Conservation (phyloP, 2,113 vertebrate genomes). For the Embiotoca jacksoni region DNA sequence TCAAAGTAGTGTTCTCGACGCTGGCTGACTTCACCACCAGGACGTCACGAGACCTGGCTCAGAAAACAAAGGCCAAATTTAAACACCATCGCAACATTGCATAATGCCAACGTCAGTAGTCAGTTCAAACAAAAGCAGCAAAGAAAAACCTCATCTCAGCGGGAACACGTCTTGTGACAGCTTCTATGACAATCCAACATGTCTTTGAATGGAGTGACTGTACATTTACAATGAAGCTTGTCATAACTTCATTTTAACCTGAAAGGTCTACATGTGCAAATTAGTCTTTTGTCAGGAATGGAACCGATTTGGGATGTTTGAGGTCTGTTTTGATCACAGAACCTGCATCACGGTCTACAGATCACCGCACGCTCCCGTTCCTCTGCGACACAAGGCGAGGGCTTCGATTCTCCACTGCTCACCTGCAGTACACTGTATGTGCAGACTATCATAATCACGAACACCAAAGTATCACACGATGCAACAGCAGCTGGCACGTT, state of each 20-base stretch:
- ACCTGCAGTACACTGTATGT: constrained; percentile 30
- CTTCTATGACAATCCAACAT: constrained; percentile 48
- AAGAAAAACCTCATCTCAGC: constrained; percentile 35
- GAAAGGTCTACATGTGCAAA: constrained; percentile 75
- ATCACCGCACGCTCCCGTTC: background rate
- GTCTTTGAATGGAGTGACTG: constrained; percentile 54
- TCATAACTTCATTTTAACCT: constrained; percentile 58
- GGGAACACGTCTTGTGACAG: constrained; percentile 36
- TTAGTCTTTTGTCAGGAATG: constrained; percentile 55
- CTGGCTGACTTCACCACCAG: constrained; percentile 44
- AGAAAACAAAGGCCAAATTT: background rate
- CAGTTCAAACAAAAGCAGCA: constrained; percentile 60
- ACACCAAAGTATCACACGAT: constrained; percentile 50
- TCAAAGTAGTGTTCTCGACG: constrained; percentile 67
- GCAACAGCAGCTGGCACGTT: constrained; percentile 35
- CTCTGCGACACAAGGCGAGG: constrained; percentile 35
- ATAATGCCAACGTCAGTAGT: constrained; percentile 55
- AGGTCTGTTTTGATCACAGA: constrained; percentile 42
- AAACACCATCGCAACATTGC: constrained; percentile 56
- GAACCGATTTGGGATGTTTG: constrained; percentile 47
- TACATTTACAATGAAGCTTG: constrained; percentile 65
- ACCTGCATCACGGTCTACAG: constrained; percentile 14
- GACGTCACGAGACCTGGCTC: constrained; percentile 36
- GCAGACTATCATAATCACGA: constrained; percentile 52
- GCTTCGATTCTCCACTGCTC: constrained; percentile 17